These are phyloP conservation scores for Cettia cetti DNA, from an alignment of 2,113 vertebrate genomes.

Conservation along the genomic window DNA sequence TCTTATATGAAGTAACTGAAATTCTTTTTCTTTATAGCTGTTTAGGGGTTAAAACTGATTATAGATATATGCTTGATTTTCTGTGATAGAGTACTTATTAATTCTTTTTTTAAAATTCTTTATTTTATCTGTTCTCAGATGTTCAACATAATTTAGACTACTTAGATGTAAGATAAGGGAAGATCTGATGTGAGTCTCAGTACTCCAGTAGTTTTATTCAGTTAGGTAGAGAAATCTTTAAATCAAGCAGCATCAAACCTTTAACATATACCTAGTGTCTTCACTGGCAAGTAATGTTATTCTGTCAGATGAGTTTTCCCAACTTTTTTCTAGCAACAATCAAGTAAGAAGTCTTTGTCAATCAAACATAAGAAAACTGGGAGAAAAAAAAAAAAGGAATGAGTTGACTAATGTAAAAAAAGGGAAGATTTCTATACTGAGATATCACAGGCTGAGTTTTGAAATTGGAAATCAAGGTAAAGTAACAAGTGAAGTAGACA, in stretches of 20 bases:
- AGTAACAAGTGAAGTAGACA: neutral
- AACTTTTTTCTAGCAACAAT: neutral
- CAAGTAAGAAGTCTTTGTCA: neutral
- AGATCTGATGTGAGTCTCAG: neutral
- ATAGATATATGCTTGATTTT: neutral
- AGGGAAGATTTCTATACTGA: neutral
- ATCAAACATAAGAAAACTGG: neutral
- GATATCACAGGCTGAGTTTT: neutral
- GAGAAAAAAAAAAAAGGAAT: neutral
- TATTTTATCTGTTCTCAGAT: neutral
- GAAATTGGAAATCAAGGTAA: neutral
- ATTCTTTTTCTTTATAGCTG: neutral
- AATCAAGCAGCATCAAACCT: neutral
- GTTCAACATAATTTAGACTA: neutral
- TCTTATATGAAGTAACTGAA: neutral
- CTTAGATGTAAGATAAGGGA: neutral
- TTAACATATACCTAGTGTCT: neutral
- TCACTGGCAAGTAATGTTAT: neutral
- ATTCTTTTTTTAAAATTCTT: too few relatives aligned
- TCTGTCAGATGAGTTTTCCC: neutral
- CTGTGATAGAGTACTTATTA: neutral
- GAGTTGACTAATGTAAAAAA: neutral
- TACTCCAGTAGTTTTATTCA: neutral
- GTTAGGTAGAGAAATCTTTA: neutral
- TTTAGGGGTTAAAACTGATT: neutral